These are phyloP conservation scores for Cylindroiulus punctatus DNA, from an alignment of 2,888 invertebrate species.

Conservation along the genomic window DNA sequence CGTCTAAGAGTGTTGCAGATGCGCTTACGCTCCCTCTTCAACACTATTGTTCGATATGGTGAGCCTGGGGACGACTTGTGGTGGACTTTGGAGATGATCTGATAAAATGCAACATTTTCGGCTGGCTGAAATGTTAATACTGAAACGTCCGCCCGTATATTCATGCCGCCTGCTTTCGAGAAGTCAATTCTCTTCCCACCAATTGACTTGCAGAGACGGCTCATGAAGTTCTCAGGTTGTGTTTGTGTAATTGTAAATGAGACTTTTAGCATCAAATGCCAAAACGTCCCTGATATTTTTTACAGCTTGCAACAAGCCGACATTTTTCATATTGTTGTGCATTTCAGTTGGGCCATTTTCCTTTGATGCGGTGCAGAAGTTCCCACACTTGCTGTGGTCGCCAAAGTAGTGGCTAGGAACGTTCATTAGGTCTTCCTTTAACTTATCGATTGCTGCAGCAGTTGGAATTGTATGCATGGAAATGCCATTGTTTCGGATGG, in stretches of 20 bases:
- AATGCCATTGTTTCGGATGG: not conserved
- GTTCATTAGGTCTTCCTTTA: not conserved
- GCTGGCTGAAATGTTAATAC: too few species aligned
- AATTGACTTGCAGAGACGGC: not conserved
- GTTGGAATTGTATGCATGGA: not conserved
- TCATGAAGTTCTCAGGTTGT: not conserved
- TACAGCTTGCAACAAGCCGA: not conserved
- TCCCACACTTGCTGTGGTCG: not conserved
- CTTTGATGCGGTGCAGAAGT: not conserved
- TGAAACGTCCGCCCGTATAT: too few species aligned
- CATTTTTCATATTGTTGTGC: not conserved
- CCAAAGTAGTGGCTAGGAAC: not conserved
- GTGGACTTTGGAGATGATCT: too few species aligned
- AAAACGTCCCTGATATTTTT: not conserved
- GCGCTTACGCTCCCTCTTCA: too few species aligned
- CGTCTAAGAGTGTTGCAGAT: too few species aligned
- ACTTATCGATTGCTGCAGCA: not conserved
- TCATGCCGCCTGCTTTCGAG: not conserved
- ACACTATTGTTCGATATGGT: too few species aligned
- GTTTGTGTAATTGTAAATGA: not conserved
- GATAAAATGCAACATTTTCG: too few species aligned
- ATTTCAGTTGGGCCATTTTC: too few species aligned
- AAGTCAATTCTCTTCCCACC: not conserved
- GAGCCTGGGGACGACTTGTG: too few species aligned
- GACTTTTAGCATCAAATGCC: not conserved